Evolutionary conservation across 2,113 vertebrate species (phyloP).

Genomic region (Acrocephalus kingi): DNA sequence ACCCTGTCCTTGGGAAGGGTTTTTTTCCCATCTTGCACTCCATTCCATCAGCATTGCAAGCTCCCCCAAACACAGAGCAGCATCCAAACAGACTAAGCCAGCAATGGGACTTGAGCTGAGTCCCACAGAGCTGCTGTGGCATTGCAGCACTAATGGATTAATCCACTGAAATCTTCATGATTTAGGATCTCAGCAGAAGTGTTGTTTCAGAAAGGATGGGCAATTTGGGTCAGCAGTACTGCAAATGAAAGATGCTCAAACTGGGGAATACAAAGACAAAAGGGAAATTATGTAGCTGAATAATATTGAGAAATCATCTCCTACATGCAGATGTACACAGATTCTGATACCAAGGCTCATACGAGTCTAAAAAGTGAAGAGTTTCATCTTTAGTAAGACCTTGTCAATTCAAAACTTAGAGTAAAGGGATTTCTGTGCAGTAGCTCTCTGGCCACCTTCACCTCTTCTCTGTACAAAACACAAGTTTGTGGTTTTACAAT

Average conservation of each 20-base stretch:
- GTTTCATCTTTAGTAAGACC: conserved; percentile 43
- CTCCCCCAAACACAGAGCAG: neutral
- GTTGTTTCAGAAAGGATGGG: neutral
- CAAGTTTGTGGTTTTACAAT: conserved; percentile 43
- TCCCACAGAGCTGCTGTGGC: neutral
- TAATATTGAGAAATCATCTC: conserved; percentile 40
- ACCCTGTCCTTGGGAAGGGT: neutral
- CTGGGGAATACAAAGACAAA: conserved; percentile 34
- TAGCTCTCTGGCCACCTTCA: neutral
- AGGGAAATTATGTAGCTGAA: conserved; percentile 47
- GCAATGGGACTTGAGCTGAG: neutral
- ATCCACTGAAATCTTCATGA: neutral
- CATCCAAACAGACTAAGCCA: neutral
- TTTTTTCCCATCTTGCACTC: neutral
- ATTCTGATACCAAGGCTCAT: conserved; percentile 2
- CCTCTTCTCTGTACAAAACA: conserved; percentile 10
- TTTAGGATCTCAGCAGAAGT: neutral
- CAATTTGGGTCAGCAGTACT: neutral
- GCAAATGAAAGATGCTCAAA: neutral
- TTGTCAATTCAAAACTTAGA: conserved; percentile 26
- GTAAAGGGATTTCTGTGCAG: conserved; percentile 12
- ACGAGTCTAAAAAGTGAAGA: conserved; percentile 38
- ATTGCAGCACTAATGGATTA: neutral
- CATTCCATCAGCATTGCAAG: neutral
- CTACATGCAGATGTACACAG: neutral